Percentiles rank a stretch among this genome's conserved stretches.
Conservation (phyloP, 2,113 vertebrate genomes). For the Pollachius pollachius region DNA sequence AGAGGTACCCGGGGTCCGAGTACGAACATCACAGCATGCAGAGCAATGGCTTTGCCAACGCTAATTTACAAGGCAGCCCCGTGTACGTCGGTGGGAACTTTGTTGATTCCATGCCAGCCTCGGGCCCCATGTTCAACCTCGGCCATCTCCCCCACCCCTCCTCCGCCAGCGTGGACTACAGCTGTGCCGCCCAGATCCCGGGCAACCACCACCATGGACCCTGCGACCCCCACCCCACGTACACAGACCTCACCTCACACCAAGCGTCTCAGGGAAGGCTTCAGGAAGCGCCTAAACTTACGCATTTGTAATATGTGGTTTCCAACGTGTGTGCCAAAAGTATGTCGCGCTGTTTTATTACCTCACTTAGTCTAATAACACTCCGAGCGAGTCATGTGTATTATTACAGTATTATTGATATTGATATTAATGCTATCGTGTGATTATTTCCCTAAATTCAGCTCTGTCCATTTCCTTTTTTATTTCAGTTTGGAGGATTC, state of each 20-base stretch:
- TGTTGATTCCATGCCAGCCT: slow-evolving; percentile 99
- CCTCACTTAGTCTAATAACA: slow-evolving; percentile 88
- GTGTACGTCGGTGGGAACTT: slow-evolving; percentile 98
- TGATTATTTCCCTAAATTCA: slow-evolving; percentile 77
- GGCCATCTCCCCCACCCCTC: slow-evolving; percentile 97
- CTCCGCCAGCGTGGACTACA: slow-evolving; percentile 99
- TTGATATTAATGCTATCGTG: slow-evolving; percentile 81
- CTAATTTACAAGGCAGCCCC: slow-evolving; percentile 96
- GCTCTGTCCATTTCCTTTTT: slow-evolving; percentile 73
- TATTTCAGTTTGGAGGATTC: slow-evolving; percentile 40
- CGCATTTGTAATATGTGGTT: slow-evolving; percentile 91
- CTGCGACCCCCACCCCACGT: slow-evolving; percentile 98
- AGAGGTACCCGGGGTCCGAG: slow-evolving; percentile 92
- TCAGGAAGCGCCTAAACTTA: slow-evolving; percentile 98
- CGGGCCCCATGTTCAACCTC: slow-evolving; percentile 98
- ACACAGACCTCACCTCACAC: slow-evolving; percentile 98
- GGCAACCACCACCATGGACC: slow-evolving; percentile 99
- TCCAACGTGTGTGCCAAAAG: slow-evolving; percentile 65
- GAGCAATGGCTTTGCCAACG: slow-evolving; percentile 90
- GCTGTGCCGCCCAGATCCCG: slow-evolving; percentile 97
- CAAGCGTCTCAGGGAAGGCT: slow-evolving; percentile 99
- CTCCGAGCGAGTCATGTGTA: slow-evolving; percentile 82
- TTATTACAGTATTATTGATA: slow-evolving; percentile 83
- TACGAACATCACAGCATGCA: slow-evolving; percentile 97
- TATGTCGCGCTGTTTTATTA: slow-evolving; percentile 86